Evolutionary conservation across 2,888 invertebrate species (phyloP).

Genomic region (Caenorhabditis sinica): DNA sequence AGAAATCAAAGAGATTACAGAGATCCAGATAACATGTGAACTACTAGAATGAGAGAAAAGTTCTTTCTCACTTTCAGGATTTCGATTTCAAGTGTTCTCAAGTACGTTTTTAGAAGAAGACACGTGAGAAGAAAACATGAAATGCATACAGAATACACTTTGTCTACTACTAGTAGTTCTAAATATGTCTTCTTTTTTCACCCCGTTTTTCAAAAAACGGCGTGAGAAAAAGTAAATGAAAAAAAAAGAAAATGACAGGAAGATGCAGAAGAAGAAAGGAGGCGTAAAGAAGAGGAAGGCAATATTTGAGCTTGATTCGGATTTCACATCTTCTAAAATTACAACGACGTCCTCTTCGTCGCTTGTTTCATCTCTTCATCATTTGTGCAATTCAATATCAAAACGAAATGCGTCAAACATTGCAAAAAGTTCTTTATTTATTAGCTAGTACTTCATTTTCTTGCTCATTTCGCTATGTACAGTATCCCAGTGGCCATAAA

Average conservation of each 20-base stretch:
- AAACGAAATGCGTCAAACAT: slow-evolving; percentile 22
- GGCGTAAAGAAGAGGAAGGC: slow-evolving; percentile 22
- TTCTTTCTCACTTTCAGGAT: slow-evolving; percentile 41
- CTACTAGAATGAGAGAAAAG: slow-evolving; percentile 13
- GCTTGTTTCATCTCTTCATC: no score
- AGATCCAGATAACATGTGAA: slow-evolving; percentile 8
- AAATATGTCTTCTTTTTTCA: neutral
- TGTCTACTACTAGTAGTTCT: slow-evolving; percentile 26
- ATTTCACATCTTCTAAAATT: slow-evolving; percentile 64
- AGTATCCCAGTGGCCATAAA: slow-evolving; percentile 43
- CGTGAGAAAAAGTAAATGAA: slow-evolving; percentile 36
- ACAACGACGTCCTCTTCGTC: slow-evolving; percentile 38
- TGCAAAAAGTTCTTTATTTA: slow-evolving; percentile 28
- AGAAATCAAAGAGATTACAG: slow-evolving; percentile 19
- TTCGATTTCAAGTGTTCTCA: slow-evolving; percentile 51
- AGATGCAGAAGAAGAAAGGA: slow-evolving; percentile 3
- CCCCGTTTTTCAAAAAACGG: slow-evolving; percentile 27
- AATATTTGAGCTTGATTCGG: slow-evolving; percentile 62
- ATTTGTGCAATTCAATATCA: slow-evolving; percentile 51
- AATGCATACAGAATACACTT: slow-evolving; percentile 26
- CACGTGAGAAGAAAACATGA: slow-evolving; percentile 41
- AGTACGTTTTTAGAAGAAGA: slow-evolving; percentile 17
- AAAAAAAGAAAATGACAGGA: slow-evolving; percentile 34
- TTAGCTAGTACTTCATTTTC: neutral
- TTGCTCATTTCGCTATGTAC: slow-evolving; percentile 19